Evolutionary conservation across 1,140 invertebrate species (phyloP).

Genomic region (Microplitis mediator): DNA sequence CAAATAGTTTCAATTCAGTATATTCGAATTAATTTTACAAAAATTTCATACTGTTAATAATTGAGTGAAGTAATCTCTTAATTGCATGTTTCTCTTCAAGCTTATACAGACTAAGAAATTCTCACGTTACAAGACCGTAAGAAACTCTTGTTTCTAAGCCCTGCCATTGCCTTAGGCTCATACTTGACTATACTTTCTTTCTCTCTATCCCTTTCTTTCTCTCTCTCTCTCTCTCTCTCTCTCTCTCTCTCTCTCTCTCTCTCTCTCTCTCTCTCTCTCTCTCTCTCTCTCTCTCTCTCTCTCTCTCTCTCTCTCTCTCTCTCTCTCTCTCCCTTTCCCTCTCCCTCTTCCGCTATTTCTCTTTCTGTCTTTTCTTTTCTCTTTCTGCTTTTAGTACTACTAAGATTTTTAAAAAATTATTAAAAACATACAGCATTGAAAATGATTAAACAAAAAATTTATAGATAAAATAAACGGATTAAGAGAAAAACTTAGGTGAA

Average conservation of each 20-base stretch:
- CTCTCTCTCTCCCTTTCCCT: too few species aligned
- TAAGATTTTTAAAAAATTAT: not conserved
- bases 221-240: too few species aligned
- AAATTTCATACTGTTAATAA: conserved; percentile 16
- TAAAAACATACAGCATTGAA: not conserved
- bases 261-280: too few species aligned
- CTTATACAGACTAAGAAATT: not conserved
- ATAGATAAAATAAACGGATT: conserved; percentile 1
- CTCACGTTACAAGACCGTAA: conserved; percentile 4
- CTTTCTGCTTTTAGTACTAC: too few species aligned
- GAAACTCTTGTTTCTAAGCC: conserved; percentile 17
- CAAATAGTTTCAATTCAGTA: not conserved
- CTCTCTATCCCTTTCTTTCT: too few species aligned
- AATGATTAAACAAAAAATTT: not conserved
- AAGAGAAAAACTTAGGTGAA: conserved; percentile 7
- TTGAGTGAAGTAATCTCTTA: conserved; percentile 22
- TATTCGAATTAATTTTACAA: not conserved
- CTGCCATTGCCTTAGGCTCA: not conserved
- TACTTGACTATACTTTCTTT: too few species aligned
- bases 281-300: too few species aligned
- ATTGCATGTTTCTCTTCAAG: conserved; percentile 19
- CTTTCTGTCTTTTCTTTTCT: too few species aligned
- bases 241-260: too few species aligned
- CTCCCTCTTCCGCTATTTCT: too few species aligned
- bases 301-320: too few species aligned